Evolutionary conservation across 2,888 invertebrate genomes (phyloP).

Genomic region (Apamea sordens): DNA sequence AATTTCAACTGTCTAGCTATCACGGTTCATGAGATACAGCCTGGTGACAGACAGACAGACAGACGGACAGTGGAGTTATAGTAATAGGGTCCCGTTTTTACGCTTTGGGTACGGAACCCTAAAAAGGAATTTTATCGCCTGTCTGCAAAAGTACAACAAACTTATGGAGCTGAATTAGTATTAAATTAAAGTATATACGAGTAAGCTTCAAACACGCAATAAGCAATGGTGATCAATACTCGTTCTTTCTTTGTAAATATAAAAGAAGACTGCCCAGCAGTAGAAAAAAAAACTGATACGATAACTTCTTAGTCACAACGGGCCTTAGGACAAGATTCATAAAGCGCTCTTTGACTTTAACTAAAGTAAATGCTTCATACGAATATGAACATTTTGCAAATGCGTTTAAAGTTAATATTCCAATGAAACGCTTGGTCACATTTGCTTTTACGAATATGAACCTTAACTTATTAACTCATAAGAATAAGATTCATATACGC

Average conservation of each 20-base stretch:
- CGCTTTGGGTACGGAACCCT: no score
- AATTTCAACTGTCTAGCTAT: no score
- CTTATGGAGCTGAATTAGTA: not conserved
- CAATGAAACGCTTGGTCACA: not conserved
- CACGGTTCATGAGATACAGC: no score
- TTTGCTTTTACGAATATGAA: no score
- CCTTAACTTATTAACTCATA: no score
- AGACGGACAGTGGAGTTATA: no score
- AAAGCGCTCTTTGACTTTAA: not conserved
- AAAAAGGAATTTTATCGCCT: not conserved
- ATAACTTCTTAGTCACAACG: conserved; percentile 9
- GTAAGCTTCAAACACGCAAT: conserved; percentile 7
- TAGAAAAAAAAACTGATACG: not conserved
- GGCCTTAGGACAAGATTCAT: not conserved
- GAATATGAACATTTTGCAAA: not conserved
- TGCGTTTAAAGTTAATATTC: not conserved
- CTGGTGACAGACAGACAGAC: no score
- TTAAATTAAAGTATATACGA: not conserved
- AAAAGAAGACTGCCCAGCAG: not conserved
- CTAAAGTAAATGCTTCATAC: not conserved
- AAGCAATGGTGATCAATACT: not conserved
- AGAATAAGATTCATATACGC: no score
- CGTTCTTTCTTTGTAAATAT: not conserved
- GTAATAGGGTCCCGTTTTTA: no score
- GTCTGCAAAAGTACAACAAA: not conserved